These are phyloP conservation scores for Aythya baeri DNA, from an alignment of 2,113 vertebrate genomes.

Conservation along the genomic window DNA sequence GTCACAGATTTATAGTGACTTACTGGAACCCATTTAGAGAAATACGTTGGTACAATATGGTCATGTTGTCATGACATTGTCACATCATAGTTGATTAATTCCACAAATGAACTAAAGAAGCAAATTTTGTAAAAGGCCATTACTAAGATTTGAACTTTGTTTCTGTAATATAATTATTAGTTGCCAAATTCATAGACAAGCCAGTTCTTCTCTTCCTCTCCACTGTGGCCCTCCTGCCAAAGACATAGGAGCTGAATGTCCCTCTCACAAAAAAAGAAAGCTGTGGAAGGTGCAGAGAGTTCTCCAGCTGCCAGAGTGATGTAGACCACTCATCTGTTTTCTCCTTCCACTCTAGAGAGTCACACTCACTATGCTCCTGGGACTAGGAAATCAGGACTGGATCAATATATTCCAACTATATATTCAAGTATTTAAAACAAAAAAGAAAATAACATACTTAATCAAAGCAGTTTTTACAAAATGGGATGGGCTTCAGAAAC, in stretches of 20 bases:
- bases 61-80: background rate
- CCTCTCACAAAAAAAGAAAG: background rate
- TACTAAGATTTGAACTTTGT: background rate
- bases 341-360: background rate
- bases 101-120: background rate
- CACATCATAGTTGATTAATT: background rate
- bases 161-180: background rate
- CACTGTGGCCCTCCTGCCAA: background rate
- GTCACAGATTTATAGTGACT: background rate
- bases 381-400: background rate
- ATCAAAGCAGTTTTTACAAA: background rate
- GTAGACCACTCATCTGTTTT: background rate
- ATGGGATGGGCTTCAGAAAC: background rate
- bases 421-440: background rate
- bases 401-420: background rate
- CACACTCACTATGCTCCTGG: background rate
- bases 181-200: background rate
- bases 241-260: background rate
- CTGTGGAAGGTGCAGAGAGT: background rate
- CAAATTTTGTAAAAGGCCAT: background rate
- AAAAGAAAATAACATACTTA: background rate
- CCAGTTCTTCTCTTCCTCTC: background rate
- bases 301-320: background rate
- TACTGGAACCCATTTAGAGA: background rate
- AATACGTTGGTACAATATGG: background rate